Conservation (phyloP, 2,888 invertebrate species). For the Epinotia brunnichana region DNA sequence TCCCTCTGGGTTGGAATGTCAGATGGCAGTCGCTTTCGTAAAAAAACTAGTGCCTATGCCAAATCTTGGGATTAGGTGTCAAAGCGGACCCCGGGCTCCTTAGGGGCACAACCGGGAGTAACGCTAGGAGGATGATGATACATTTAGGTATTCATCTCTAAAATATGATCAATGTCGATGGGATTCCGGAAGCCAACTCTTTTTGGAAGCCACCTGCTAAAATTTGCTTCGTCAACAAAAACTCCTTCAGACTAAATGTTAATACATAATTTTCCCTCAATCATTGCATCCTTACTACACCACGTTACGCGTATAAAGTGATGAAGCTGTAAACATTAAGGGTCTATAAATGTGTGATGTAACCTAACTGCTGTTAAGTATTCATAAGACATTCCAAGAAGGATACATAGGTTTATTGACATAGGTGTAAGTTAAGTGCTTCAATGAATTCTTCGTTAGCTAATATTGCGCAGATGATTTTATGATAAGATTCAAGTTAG, state of each 20-base stretch:
- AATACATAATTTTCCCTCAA: slow-evolving; percentile 15
- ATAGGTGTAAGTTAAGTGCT: slow-evolving; percentile 9
- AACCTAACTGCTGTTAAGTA: slow-evolving; percentile 2
- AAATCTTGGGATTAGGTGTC: too few relatives aligned
- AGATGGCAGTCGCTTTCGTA: too few relatives aligned
- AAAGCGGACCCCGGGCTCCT: too few relatives aligned
- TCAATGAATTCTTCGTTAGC: slow-evolving; percentile 11
- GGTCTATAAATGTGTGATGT: slow-evolving; percentile 12
- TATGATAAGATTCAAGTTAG: too few relatives aligned
- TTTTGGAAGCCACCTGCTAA: neutral
- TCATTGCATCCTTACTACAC: slow-evolving; percentile 33
- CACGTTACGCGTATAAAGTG: slow-evolving; percentile 16
- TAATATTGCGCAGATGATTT: slow-evolving; percentile 12
- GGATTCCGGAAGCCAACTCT: neutral
- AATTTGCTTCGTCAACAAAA: neutral
- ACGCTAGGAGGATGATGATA: too few relatives aligned
- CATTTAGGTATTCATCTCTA: neutral
- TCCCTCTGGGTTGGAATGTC: too few relatives aligned
- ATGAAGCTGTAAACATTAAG: slow-evolving; percentile 30
- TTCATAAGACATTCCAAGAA: slow-evolving; percentile 23
- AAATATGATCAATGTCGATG: neutral
- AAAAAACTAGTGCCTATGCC: too few relatives aligned
- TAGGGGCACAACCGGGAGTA: too few relatives aligned
- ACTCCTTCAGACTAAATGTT: neutral
- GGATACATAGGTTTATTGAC: slow-evolving; percentile 18